phyloP scores from a whole-genome alignment of 2,797 vertebrate species.

The Chloroceryle amazona region DNA sequence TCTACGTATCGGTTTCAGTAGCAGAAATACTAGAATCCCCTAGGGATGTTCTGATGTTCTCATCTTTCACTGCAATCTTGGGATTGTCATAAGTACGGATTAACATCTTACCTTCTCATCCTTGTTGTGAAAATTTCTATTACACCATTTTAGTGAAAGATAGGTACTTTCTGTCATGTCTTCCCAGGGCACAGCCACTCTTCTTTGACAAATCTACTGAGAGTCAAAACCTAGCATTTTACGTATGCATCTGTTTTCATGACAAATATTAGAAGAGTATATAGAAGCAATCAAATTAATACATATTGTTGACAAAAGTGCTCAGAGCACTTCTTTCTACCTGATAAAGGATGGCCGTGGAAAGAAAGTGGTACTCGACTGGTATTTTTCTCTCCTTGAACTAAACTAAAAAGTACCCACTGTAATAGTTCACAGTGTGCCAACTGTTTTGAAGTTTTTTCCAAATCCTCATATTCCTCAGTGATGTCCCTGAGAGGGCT shows the following conservation, averaged over 20 bases:
- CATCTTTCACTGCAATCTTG: background rate
- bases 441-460: background rate
- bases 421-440: background rate
- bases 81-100: background rate
- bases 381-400: background rate
- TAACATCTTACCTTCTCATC: background rate
- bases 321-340: background rate
- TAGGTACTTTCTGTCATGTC: background rate
- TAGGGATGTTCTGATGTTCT: background rate
- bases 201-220: background rate
- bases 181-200: background rate
- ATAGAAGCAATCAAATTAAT: slow-evolving; percentile 1
- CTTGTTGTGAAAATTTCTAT: background rate
- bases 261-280: background rate
- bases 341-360: background rate
- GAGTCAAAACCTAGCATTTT: background rate
- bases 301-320: background rate
- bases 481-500: background rate
- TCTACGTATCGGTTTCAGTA: background rate
- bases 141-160: background rate
- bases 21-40: background rate
- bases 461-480: background rate
- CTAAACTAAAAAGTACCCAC: background rate
- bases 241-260: background rate
- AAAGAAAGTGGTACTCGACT: background rate